Conservation (phyloP, 2,888 invertebrate species). For the Hyposoter didymator region DNA sequence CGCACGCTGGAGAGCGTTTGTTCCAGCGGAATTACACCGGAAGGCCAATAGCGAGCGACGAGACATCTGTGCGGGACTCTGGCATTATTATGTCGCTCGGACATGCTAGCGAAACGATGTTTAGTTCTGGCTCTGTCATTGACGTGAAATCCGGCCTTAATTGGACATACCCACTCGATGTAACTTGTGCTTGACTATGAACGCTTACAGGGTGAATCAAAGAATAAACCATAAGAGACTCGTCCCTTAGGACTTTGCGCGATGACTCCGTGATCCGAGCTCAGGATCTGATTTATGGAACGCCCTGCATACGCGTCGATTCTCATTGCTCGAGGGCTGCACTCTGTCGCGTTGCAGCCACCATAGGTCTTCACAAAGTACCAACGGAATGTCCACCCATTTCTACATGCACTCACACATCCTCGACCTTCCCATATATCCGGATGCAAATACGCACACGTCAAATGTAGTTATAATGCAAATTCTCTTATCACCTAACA, state of each 20-base stretch:
- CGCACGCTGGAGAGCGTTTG: constrained; percentile 10
- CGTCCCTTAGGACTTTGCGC: neutral
- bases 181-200: constrained; percentile 18
- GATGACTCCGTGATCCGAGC: neutral
- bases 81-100: constrained; percentile 55
- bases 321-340: constrained; percentile 19
- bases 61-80: constrained; percentile 28
- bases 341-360: constrained; percentile 19
- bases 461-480: constrained; percentile 64
- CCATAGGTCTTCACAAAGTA: constrained; percentile 24
- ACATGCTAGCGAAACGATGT: constrained; percentile 60
- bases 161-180: constrained; percentile 60
- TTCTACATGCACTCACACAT: constrained; percentile 4
- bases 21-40: constrained; percentile 1
- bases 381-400: constrained; percentile 20
- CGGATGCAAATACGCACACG: constrained; percentile 18
- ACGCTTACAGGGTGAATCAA: neutral
- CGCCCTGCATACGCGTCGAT: constrained; percentile 1
- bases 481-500: constrained; percentile 65
- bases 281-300: neutral
- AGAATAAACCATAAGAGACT: neutral
- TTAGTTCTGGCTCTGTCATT: constrained; percentile 63
- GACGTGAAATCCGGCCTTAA: constrained; percentile 65
- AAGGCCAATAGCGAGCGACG: constrained; percentile 3
- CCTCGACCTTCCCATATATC: neutral